phyloP scores from a whole-genome alignment of 2,797 vertebrate genomes.

The Synaphobranchus kaupii region DNA sequence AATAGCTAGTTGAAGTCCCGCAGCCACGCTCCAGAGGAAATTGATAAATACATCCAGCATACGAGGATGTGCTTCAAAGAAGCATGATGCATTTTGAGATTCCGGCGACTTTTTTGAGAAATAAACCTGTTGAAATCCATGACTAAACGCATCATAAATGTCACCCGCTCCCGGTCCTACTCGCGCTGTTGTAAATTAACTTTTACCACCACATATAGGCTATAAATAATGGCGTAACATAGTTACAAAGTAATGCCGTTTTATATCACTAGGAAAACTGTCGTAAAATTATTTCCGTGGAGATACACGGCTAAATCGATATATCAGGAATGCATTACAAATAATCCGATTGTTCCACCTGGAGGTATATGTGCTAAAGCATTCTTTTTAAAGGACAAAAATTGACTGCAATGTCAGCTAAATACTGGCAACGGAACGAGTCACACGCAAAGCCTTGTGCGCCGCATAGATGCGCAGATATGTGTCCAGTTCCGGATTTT shows the following conservation, averaged over 20 bases:
- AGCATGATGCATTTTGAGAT: background rate
- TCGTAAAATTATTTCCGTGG: background rate
- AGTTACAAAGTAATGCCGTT: background rate
- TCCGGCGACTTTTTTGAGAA: background rate
- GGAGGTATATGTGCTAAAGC: background rate
- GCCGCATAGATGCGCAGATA: background rate
- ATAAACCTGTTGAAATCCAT: slow-evolving; percentile 1
- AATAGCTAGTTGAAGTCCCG: background rate
- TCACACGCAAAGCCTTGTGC: background rate
- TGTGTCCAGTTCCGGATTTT: background rate
- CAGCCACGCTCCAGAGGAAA: background rate
- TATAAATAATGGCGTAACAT: background rate
- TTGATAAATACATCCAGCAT: background rate
- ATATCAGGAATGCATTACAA: background rate
- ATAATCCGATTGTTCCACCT: background rate
- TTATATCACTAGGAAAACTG: background rate
- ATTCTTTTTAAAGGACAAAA: background rate
- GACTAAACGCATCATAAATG: background rate
- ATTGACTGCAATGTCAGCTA: background rate
- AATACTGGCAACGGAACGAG: background rate
- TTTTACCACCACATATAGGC: background rate
- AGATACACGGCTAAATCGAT: background rate
- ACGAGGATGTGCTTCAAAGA: background rate
- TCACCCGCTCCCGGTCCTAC: background rate
- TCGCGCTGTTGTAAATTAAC: background rate